Evolutionary conservation across 2,113 vertebrate species (phyloP), one percentile per base, ranked within the genome.

Genomic region (Riparia riparia): DNA sequence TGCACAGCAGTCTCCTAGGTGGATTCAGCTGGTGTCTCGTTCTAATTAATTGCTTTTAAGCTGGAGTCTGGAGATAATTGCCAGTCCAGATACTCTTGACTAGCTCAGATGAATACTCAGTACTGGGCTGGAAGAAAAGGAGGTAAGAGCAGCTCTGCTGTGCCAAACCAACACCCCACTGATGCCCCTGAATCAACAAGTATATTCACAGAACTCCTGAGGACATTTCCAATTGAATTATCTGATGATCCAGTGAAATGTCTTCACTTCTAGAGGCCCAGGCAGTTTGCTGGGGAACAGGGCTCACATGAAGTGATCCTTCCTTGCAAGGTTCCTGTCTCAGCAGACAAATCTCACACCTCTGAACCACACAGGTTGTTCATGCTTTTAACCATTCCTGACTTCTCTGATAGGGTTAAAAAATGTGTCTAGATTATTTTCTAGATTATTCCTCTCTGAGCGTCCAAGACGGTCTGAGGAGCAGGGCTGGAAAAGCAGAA

Each of bases 21-120:
- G 63, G 76, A 81, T 95, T 83, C 88, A 96, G 60, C 42, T 63
- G 44, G 34, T 90, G 76, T 44, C 31, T 89, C 1, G 0, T 76
- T 94, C 83, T 89, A 95, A 95, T 95, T 91, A 93, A 93, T 89
- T 83, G 21, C 41, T 90, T 92, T 92, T 71, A 72, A 89, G 15
- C 47, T 74, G 64, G 14, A 74, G 44, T n/a, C 80, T 78, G 64
- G 20, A 86, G 37, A 45, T 84, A 93, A 60, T 32, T 94, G 69
- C 65, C 69, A 74, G 19, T 82, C 61, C 86, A 89, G 89, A 91
- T 74, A 84, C 91, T 92, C 89, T 93, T 92, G 81, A 87, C 91
- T 95, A 92, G 79, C 50, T 89, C 86, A 53, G 58, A 89, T 87
- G 93, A 97, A 96, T 95, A 86, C 61, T 25, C 83, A 69, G 65